phyloP scores from a whole-genome alignment of 2,888 invertebrate genomes.

The Volucella inflata region DNA sequence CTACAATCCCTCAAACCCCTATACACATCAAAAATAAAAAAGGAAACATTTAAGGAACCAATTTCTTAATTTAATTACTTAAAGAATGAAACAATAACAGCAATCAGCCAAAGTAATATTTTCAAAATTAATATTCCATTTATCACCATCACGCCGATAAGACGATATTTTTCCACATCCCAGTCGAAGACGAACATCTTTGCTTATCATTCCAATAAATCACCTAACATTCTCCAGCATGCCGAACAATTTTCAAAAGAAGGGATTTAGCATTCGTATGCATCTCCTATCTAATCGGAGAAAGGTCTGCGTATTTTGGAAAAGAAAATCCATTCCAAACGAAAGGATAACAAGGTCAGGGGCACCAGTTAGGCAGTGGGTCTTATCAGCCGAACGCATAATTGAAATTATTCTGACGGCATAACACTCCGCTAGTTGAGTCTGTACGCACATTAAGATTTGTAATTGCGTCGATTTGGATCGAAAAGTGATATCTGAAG shows the following conservation, averaged over 20 bases:
- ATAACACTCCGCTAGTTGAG: conserved; percentile 65
- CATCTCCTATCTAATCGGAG: conserved; percentile 48
- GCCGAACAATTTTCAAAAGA: not conserved
- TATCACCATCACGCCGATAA: conserved; percentile 65
- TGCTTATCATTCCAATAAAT: conserved; percentile 68
- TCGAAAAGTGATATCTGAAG: conserved; percentile 53
- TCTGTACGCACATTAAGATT: conserved; percentile 56
- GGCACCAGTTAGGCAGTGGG: conserved; percentile 29
- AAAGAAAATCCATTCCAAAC: not conserved
- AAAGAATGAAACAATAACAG: conserved; percentile 62
- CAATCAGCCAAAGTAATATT: conserved; percentile 70
- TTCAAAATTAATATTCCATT: conserved; percentile 71
- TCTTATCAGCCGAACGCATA: conserved; percentile 58
- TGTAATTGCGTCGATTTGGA: conserved; percentile 62
- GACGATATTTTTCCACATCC: conserved; percentile 26
- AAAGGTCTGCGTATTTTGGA: conserved; percentile 21
- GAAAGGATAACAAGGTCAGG: conserved; percentile 71
- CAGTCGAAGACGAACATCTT: conserved; percentile 8
- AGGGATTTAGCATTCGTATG: not conserved
- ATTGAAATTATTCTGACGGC: conserved; percentile 71
- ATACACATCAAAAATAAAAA: conserved; percentile 6
- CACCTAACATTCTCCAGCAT: conserved; percentile 38
- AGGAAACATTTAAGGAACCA: conserved; percentile 56
- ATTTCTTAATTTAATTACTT: conserved; percentile 70
- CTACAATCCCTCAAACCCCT: conserved; percentile 47